phyloP scores from a whole-genome alignment of 2,888 invertebrate species.

The Meganola albula region DNA sequence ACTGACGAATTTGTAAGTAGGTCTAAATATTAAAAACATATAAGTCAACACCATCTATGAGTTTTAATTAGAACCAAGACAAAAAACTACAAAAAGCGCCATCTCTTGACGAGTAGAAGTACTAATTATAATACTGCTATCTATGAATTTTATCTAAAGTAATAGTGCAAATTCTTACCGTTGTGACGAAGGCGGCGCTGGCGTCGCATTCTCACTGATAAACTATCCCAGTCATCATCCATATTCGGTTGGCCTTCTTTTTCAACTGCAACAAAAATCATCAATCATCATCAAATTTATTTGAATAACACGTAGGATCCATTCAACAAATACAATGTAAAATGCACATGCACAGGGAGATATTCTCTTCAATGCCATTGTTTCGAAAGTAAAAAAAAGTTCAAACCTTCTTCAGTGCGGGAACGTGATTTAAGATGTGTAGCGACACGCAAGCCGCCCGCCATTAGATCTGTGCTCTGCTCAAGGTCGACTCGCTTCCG shows the following conservation, averaged over 20 bases:
- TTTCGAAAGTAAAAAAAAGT: too few species aligned
- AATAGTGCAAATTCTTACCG: conserved; percentile 48
- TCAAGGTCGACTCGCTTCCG: conserved; percentile 90
- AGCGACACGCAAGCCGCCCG: conserved; percentile 87
- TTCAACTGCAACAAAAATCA: conserved; percentile 46
- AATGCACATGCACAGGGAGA: too few species aligned
- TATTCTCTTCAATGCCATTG: too few species aligned
- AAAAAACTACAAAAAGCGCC: conserved; percentile 11
- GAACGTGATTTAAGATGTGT: conserved; percentile 89
- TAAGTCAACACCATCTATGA: conserved; percentile 14
- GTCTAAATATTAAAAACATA: too few species aligned
- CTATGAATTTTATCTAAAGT: conserved; percentile 8
- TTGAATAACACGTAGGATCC: too few species aligned
- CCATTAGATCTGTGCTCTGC: conserved; percentile 89
- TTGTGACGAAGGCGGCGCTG: conserved; percentile 73
- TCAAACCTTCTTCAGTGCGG: conserved; percentile 89
- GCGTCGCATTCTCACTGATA: conserved; percentile 85
- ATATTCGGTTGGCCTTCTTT: conserved; percentile 79
- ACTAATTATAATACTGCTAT: conserved; percentile 9
- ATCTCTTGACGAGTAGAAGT: conserved; percentile 24
- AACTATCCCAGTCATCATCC: conserved; percentile 88
- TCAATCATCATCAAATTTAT: background rate
- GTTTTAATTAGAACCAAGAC: background rate
- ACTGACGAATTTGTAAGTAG: too few species aligned
- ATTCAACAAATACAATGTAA: too few species aligned